These are phyloP conservation scores for Galerucella nymphaeae DNA, from an alignment of 2,888 invertebrate species.

Conservation along the genomic window DNA sequence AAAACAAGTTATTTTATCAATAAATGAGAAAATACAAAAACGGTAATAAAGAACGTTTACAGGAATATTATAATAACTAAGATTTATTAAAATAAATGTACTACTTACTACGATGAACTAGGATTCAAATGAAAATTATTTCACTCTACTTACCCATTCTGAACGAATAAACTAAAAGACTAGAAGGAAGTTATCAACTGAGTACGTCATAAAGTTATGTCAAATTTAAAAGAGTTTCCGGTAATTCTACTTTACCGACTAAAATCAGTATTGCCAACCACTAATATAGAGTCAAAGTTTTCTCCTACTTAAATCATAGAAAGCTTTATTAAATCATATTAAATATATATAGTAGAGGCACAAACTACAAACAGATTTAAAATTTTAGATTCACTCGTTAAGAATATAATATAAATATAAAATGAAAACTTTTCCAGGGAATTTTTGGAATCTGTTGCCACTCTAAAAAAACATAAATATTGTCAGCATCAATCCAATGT, in stretches of 20 bases:
- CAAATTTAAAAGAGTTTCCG: constrained; percentile 30
- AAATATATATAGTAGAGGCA: no score
- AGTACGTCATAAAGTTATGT: constrained; percentile 6
- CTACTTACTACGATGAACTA: constrained; percentile 53
- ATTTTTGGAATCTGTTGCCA: not conserved
- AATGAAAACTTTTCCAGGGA: not conserved
- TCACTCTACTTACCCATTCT: constrained; percentile 75
- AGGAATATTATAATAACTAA: constrained; percentile 5
- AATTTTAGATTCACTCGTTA: not conserved
- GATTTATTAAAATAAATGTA: constrained; percentile 17
- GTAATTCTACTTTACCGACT: constrained; percentile 29
- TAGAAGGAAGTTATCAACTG: constrained; percentile 59
- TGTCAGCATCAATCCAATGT: constrained; percentile 4
- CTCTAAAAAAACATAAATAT: not conserved
- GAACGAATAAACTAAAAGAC: constrained; percentile 70
- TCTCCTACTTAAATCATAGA: not conserved
- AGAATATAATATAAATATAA: not conserved
- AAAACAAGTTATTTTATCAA: constrained; percentile 20
- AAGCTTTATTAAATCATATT: not conserved
- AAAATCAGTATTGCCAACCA: constrained; percentile 5
- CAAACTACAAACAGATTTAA: not conserved
- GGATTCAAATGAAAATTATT: constrained; percentile 56
- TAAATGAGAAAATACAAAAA: constrained; percentile 23
- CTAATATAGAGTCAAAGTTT: not conserved
- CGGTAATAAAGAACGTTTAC: constrained; percentile 20